phyloP scores from a whole-genome alignment of 2,888 invertebrate genomes.

The Mimachlamys varia region DNA sequence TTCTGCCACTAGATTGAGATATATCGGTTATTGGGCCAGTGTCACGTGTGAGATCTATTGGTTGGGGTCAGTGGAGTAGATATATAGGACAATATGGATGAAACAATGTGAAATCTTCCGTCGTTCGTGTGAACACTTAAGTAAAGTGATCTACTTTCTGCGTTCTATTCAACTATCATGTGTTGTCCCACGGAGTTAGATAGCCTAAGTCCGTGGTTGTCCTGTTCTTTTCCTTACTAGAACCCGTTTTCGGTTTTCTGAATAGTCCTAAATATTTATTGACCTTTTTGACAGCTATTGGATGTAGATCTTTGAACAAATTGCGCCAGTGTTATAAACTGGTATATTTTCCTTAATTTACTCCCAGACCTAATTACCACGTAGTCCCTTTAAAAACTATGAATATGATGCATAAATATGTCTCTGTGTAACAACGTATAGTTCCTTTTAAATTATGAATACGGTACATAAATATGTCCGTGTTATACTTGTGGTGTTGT shows the following conservation, averaged over 20 bases:
- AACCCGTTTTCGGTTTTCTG: no score
- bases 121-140: neutral
- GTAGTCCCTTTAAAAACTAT: neutral
- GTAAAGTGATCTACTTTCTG: neutral
- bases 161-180: neutral
- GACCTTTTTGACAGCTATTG: no score
- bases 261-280: no score
- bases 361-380: neutral
- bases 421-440: neutral
- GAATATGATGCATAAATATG: neutral
- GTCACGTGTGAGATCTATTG: neutral
- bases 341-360: no score
- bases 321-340: no score
- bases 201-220: no score
- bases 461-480: no score
- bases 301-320: no score
- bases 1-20: no score
- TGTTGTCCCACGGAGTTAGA: no score
- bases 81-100: neutral
- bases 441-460: neutral
- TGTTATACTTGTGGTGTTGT: neutral
- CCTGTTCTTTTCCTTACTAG: neutral
- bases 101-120: neutral
- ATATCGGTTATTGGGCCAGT: neutral
- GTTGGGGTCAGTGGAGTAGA: neutral